phyloP scores from a whole-genome alignment of 2,113 vertebrate species.

The Sinocyclocheilus rhinocerous region DNA sequence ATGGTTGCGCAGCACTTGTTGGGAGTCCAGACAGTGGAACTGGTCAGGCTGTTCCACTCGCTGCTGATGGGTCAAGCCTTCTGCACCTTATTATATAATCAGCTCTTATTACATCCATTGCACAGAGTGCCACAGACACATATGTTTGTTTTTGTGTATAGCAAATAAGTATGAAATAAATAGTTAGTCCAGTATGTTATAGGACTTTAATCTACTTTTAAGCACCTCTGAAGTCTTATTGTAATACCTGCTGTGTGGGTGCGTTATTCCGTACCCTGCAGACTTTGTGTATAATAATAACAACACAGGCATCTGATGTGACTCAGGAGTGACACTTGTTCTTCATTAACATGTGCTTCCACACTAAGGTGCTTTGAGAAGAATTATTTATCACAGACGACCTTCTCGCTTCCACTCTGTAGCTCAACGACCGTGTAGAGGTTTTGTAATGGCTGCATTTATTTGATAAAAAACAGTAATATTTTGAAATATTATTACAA shows the following conservation, averaged over 20 bases:
- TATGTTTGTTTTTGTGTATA: not conserved
- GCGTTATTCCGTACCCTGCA: not conserved
- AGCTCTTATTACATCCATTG: not conserved
- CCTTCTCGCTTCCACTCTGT: not conserved
- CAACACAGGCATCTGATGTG: slow-evolving; percentile 28
- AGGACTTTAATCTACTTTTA: not conserved
- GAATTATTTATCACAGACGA: not conserved
- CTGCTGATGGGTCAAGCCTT: not conserved
- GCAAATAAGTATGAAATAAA: not conserved
- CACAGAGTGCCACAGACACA: not conserved
- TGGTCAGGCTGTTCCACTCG: not conserved
- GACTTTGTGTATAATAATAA: slow-evolving; percentile 5
- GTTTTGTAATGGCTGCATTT: not conserved
- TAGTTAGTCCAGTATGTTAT: not conserved
- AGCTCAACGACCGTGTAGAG: not conserved
- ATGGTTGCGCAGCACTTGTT: not conserved
- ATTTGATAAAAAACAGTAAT: too few species aligned
- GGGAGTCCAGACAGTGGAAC: not conserved
- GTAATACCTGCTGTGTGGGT: not conserved
- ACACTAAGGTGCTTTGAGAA: slow-evolving; percentile 12
- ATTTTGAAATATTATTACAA: too few species aligned
- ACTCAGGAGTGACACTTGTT: slow-evolving; percentile 2
- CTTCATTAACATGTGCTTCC: slow-evolving; percentile 20
- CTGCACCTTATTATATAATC: not conserved
- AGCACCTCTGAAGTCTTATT: slow-evolving; percentile 1